Evolutionary conservation across 2,797 vertebrate species (phyloP).

Genomic region (Euthynnus affinis): DNA sequence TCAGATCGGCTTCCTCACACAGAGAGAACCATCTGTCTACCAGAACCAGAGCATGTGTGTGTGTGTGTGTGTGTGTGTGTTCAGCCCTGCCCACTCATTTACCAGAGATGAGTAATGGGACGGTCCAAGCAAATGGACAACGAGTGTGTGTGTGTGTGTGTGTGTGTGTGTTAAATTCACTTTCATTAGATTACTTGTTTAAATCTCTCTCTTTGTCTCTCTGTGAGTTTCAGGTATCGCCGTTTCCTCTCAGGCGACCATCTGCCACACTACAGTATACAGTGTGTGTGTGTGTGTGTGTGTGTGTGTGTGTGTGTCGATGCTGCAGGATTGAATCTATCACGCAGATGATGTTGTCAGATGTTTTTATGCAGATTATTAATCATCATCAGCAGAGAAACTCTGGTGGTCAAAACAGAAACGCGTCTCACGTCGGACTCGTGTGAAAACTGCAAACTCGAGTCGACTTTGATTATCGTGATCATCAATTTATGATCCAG

Average conservation of each 20-base stretch:
- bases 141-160: constrained; percentile 4
- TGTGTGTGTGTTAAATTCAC: constrained; percentile 12
- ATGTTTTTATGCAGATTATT: constrained; percentile 35
- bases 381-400: background rate
- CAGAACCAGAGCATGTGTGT: constrained; percentile 32
- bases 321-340: constrained; percentile 4
- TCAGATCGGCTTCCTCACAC: constrained; percentile 70
- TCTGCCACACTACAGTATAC: constrained; percentile 47
- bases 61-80: too few species aligned
- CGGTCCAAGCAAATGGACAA: background rate
- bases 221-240: constrained; percentile 36
- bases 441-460: too few species aligned
- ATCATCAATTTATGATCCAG: too few species aligned
- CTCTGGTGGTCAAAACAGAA: too few species aligned
- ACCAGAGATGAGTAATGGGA: constrained; percentile 29
- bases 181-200: constrained; percentile 54
- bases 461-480: too few species aligned
- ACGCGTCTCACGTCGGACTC: too few species aligned
- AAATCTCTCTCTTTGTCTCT: constrained; percentile 33
- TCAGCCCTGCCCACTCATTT: constrained; percentile 25
- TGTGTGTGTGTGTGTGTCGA: constrained; percentile 15
- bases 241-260: constrained; percentile 51
- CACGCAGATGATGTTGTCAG: constrained; percentile 20
- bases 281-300: constrained; percentile 8
- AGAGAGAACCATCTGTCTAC: constrained; percentile 70